Evolutionary conservation across 1,140 invertebrate genomes (phyloP), one percentile per base, ranked within the genome.

Genomic region (Drosophila prosaltans): DNA sequence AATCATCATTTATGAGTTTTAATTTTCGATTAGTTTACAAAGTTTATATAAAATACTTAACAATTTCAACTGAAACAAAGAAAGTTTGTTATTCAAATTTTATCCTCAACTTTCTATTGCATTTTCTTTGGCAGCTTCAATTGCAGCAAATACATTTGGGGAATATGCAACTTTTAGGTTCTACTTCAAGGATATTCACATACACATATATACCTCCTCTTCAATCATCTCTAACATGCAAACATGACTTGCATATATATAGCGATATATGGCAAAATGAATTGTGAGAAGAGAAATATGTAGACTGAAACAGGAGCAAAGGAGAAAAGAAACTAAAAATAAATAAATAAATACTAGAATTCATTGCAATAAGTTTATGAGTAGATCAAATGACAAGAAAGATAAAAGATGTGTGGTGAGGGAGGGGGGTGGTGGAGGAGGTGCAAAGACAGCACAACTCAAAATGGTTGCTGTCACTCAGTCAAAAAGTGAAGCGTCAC

Each of bases 181-280:
- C 21, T 26, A 1, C 2, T 26, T 26, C 8, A 26, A 51, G 45
- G 24, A 51, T 26, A 48, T 48, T 21, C 1, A 39, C 7, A 39
- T 39, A 1, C 7, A 40, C 6, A 7, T 6, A 36, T 36, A 7
- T 36, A 7, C 32, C 1, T 36, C 6, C 32, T 40, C 39, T 48
- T 48, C 21, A 24, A 51, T 51, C 45, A 51, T 51, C 16, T 63
- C 28, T 45, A 32, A 48, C 24, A 41, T 63, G 39, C 43, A 63
- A 9, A 63, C 63, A 65, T 65, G 63, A 65, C 63, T 65, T 65
- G 63, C 63, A 54, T 65, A 65, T 65, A 16, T 65, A 30, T 43
- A 24, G n/a, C 58, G 30, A 30, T 62, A 48, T 48, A 62, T 48
- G 8, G 61, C 43, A 10, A 51, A 45, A 65, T 48, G 43, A 65